These are phyloP conservation scores for Heliconius nattereri DNA, from an alignment of 1,140 invertebrate species.

Conservation along the genomic window DNA sequence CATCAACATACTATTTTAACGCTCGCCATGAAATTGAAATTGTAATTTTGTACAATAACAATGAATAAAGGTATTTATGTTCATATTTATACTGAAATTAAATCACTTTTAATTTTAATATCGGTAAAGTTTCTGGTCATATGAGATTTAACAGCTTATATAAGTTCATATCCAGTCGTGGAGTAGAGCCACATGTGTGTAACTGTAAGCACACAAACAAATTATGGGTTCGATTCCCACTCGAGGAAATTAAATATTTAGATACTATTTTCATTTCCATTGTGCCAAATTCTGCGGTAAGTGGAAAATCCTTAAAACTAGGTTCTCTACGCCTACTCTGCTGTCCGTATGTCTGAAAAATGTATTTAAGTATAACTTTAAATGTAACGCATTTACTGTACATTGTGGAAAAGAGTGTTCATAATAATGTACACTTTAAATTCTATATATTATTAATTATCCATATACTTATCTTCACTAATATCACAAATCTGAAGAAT, in stretches of 20 bases:
- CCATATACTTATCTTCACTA: no score
- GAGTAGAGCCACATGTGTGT: no score
- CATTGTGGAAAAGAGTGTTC: no score
- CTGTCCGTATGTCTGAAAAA: no score
- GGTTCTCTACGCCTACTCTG: no score
- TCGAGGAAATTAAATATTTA: not conserved
- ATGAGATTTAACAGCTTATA: not conserved
- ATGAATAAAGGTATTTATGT: not conserved
- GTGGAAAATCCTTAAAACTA: not conserved
- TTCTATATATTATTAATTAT: no score
- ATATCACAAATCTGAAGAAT: no score
- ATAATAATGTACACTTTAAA: no score
- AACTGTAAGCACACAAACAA: no score
- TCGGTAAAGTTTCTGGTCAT: not conserved
- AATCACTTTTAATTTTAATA: not conserved
- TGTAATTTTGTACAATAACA: not conserved
- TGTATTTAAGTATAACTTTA: no score
- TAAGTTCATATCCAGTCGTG: no score
- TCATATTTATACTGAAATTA: not conserved
- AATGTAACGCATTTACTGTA: no score
- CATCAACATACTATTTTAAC: not conserved
- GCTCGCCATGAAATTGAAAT: not conserved
- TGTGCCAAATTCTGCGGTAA: not conserved
- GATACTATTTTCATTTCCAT: not conserved
- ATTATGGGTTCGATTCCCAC: not conserved